Percentiles rank a stretch among this genome's conserved stretches.
Conservation (phyloP, 1,140 invertebrate species). For the Drosophila nasuta region DNA sequence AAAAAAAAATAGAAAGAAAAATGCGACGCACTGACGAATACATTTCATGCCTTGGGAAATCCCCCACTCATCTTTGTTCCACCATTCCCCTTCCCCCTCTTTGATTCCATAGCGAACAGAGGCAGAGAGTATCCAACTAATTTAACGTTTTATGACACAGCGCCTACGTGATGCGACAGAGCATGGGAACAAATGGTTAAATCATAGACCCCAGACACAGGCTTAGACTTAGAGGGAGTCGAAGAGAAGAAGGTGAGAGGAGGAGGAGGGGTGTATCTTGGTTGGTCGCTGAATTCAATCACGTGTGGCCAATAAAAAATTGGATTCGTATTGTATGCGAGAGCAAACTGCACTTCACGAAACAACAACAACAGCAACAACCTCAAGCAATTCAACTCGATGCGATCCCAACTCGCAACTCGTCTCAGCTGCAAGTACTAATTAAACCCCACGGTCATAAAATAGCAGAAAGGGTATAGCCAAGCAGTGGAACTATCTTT, state of each 20-base stretch:
- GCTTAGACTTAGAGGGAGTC: neutral
- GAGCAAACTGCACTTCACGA: conserved; percentile 18
- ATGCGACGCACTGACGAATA: conserved; percentile 49
- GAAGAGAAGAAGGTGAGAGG: too few relatives aligned
- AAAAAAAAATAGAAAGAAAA: conserved; percentile 14
- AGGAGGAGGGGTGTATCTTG: neutral
- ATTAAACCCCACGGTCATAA: conserved; percentile 23
- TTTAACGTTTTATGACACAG: conserved; percentile 80
- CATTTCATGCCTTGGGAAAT: conserved; percentile 68
- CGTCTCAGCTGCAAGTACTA: conserved; percentile 19
- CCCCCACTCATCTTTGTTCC: conserved; percentile 14
- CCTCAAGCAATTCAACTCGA: neutral
- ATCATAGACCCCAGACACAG: conserved; percentile 65
- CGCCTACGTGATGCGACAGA: conserved; percentile 67
- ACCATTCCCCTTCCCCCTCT: neutral
- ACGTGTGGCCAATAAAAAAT: conserved; percentile 78
- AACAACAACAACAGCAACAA: too few relatives aligned
- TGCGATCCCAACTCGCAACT: conserved; percentile 9
- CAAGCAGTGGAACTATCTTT: neutral
- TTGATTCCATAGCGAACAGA: conserved; percentile 22
- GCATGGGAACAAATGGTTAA: conserved; percentile 67
- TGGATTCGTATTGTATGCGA: conserved; percentile 56
- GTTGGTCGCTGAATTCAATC: conserved; percentile 65
- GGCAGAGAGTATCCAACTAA: conserved; percentile 62
- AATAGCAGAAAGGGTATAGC: conserved; percentile 14